Evolutionary conservation across 2,797 vertebrate species (phyloP), one percentile per base, ranked within the genome.

Genomic region (Moxostoma hubbsi): DNA sequence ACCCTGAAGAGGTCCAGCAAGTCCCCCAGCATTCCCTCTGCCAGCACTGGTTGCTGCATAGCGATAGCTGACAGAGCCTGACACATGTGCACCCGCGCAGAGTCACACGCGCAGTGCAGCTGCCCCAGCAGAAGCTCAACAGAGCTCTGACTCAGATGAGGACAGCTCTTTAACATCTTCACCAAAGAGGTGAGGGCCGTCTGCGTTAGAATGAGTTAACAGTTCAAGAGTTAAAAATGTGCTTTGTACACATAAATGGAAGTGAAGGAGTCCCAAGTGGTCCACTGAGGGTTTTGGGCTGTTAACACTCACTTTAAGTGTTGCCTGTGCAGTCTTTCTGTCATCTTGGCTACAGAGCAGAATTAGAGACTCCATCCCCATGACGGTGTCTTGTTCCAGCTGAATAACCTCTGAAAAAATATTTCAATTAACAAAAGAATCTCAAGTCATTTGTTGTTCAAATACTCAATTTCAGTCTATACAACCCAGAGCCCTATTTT

Each of bases 321-420:
- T 97, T 49, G 93, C 92, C 89, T 98, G 96, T 77, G 95, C 92
- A 80, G 94, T 92, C 24, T 93, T 80, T 86, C 94, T 94, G 81
- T 92, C 92, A 85, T 98, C 97, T 90, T 98, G 96, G 89, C 96
- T 97, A 89, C 97, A 98, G 50, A 98, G 95, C 84, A 98, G 94
- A 89, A 99, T 91, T 15, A 99, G 94, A 57, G 97, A 96, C 90
- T 99, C 95, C 84, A 98, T 93, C 72, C 95, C 97, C 88, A 96
- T 95, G 80, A 98, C 94, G 0, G 96, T 97, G 90, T 98, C 96
- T 90, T 98, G 97, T 81, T 99, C 97, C 93, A 99, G 77, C 84
- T 96, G 93, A 49, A 95, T 84, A 65, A 95, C 91, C 86, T 98
- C 98, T 99, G 88, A 55, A 11, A 67, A 78, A 49, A 57, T 11